A percentile compares a stretch with the other conserved stretches of the same genome.
Evolutionary conservation across 2,797 vertebrate genomes (phyloP).

Genomic region (Trichosurus vulpecula): DNA sequence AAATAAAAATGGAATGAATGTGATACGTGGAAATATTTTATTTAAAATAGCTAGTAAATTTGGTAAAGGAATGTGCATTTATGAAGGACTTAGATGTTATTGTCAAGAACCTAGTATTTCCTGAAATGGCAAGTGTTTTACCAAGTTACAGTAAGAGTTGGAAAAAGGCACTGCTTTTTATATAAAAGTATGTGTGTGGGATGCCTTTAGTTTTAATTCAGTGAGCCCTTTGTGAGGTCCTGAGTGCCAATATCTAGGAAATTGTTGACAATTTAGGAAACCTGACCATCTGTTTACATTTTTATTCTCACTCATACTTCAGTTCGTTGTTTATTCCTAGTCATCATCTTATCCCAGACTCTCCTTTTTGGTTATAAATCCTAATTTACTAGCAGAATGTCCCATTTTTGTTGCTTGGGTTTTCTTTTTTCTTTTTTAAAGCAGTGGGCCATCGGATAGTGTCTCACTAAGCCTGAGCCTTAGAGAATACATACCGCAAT

Average conservation of each 20-base stretch:
- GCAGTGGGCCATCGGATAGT: neutral
- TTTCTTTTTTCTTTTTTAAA: constrained; percentile 52
- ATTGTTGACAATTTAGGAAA: neutral
- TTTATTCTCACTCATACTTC: constrained; percentile 37
- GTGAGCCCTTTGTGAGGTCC: neutral
- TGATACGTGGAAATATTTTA: constrained; percentile 36
- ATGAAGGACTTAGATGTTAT: neutral
- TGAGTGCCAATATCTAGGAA: neutral
- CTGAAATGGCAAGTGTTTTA: constrained; percentile 26
- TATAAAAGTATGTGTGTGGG: neutral
- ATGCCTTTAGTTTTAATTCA: constrained; percentile 5
- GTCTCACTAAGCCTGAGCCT: constrained; percentile 44
- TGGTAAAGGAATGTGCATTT: constrained; percentile 19
- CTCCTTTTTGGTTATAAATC: constrained; percentile 37
- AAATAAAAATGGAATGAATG: constrained; percentile 47
- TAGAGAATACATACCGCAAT: neutral
- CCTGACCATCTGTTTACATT: neutral
- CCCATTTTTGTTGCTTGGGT: constrained; percentile 30
- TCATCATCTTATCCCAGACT: constrained; percentile 49
- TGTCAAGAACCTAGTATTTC: constrained; percentile 51
- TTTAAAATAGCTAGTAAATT: constrained; percentile 58
- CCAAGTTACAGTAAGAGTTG: constrained; percentile 3
- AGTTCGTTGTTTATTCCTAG: constrained; percentile 11
- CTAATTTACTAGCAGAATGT: constrained; percentile 17
- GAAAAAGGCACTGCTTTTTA: constrained; percentile 40